Conservation (phyloP, 30 jellyfish, hydroid and myxozoan genomes). For the Turritopsis rubra region DNA sequence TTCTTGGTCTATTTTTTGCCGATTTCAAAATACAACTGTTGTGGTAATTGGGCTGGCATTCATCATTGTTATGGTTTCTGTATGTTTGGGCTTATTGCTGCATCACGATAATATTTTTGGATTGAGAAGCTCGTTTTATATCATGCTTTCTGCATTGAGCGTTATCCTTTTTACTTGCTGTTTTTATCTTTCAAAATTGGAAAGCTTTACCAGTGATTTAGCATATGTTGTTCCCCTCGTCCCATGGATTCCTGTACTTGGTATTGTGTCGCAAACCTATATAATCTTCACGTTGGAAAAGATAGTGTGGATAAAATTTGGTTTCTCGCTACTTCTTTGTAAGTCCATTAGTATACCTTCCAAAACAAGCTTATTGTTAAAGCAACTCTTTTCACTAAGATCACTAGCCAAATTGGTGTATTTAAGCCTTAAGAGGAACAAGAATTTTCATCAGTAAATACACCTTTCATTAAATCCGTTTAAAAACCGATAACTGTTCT, state of each 20-base stretch:
- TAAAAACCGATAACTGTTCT: too few relatives aligned
- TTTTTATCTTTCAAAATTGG: not conserved
- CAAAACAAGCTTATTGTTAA: too few relatives aligned
- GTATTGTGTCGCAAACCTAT: conserved; percentile 33
- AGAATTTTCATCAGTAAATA: too few relatives aligned
- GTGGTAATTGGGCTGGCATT: not conserved
- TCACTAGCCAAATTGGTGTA: too few relatives aligned
- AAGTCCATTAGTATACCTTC: too few relatives aligned
- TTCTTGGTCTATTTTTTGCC: not conserved
- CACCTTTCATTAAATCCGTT: too few relatives aligned
- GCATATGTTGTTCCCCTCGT: conserved; percentile 19
- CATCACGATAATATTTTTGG: not conserved
- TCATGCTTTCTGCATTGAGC: not conserved
- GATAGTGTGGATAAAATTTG: conserved; percentile 47
- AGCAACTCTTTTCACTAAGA: too few relatives aligned
- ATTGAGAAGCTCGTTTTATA: not conserved
- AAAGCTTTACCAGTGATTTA: not conserved
- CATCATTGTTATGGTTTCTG: not conserved
- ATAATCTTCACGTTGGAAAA: conserved; percentile 32
- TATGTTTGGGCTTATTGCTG: not conserved
- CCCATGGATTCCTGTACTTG: conserved; percentile 49
- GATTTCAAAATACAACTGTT: not conserved
- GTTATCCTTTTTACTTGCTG: not conserved
- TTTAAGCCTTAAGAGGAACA: too few relatives aligned
- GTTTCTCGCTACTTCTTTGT: conserved; percentile 44